Evolutionary conservation across 2,888 invertebrate genomes (phyloP).

Genomic region (Acanthopleura granulata): DNA sequence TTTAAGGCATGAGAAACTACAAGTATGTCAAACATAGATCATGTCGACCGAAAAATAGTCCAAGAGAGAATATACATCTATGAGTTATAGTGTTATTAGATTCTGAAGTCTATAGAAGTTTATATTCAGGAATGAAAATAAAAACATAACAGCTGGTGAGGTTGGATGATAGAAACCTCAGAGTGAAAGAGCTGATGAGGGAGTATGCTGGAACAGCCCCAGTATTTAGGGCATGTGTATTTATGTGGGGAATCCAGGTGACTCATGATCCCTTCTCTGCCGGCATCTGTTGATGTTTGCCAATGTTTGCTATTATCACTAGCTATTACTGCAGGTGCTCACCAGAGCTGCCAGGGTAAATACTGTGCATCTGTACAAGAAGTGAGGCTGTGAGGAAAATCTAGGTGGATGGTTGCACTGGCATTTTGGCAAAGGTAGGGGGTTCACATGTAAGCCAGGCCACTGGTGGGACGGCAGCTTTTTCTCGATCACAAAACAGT

Average conservation of each 20-base stretch:
- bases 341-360: conserved; percentile 3
- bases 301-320: conserved; percentile 18
- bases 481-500: background rate
- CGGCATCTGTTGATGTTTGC: conserved; percentile 16
- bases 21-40: no score
- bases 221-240: background rate
- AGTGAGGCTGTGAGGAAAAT: background rate
- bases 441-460: background rate
- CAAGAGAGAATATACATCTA: no score
- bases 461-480: background rate
- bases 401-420: background rate
- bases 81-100: no score
- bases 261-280: background rate
- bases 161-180: no score
- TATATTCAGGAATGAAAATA: no score
- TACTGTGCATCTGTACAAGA: conserved; percentile 9
- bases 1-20: no score
- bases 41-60: no score
- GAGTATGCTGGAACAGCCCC: no score
- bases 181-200: no score
- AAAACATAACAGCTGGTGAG: no score
- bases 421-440: conserved; percentile 14
- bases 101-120: no score
- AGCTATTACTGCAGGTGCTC: conserved; percentile 13
- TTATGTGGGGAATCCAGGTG: background rate